Evolutionary conservation across 2,797 vertebrate genomes (phyloP), one percentile per base, ranked within the genome.

Genomic region (Esox lucius): DNA sequence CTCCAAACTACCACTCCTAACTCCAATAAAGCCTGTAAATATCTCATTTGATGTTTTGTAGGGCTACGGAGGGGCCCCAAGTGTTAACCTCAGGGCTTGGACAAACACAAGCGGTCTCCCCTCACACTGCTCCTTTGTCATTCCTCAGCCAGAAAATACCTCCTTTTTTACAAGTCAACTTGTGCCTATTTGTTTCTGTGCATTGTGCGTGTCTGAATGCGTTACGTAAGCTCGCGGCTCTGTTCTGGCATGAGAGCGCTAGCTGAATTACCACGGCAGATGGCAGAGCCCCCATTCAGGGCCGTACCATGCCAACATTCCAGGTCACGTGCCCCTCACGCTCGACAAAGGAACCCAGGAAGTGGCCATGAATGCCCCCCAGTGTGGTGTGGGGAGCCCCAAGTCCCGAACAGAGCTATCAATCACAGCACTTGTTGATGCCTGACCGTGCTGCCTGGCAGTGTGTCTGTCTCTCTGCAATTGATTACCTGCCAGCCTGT

Each of bases 211-310:
- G 28, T 51, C 49, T 71, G 70, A 71, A 71, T 78, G 75, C 74
- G 77, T 90, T 90, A 85, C 87, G 81, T 90, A 90, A 90, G 88
- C 71, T 78, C 75, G 7, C 87, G 51, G 85, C 83, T 82, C 85
- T 87, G 83, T 83, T 87, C 86, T 88, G 88, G 87, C 83, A 88
- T 85, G 83, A 80, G 85, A 84, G 84, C 15, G 35, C 33, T 17
- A 61, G 83, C 66, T 88, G 88, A 89, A 88, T 89, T 89, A 88
- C 85, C 72, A 81, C 74, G 82, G 88, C 88, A 90, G 88, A 90
- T 90, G 88, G 88, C 84, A 83, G 70, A 31, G 73, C 64, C 74
- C 66, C 79, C 71, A 73, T 83, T 75, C 62, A 82, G 80, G 78
- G 82, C 28, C 77, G 71, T 80, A 80, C 82, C 72, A 80, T 90